Evolutionary conservation across 2,888 invertebrate genomes (phyloP).

Genomic region (Eudasyphora cyanicolor): DNA sequence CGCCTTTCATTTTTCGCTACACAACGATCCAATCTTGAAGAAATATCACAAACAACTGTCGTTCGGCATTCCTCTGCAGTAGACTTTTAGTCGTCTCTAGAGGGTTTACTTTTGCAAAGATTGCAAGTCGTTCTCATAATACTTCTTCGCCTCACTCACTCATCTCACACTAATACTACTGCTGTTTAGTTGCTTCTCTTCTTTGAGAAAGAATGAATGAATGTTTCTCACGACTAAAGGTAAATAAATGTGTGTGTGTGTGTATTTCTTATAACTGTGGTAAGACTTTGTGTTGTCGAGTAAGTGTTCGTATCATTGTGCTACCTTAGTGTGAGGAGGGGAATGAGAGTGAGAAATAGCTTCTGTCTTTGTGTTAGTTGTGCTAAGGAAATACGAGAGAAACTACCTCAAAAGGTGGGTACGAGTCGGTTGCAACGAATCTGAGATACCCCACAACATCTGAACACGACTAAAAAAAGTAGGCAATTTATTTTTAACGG

Average conservation of each 20-base stretch:
- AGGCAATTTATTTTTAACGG: no score
- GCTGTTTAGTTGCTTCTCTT: background rate
- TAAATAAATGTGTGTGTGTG: background rate
- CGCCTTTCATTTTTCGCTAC: background rate
- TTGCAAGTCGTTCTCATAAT: background rate
- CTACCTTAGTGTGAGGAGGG: background rate
- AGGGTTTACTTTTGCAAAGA: constrained; percentile 14
- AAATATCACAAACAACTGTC: constrained; percentile 55
- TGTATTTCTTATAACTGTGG: background rate
- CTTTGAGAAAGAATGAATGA: background rate
- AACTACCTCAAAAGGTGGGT: no score
- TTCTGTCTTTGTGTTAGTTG: background rate
- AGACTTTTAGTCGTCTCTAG: constrained; percentile 52
- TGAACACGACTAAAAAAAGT: no score
- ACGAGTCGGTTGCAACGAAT: no score
- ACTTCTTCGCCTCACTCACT: constrained; percentile 4
- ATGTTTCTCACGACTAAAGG: background rate
- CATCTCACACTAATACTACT: constrained; percentile 20
- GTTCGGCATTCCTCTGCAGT: constrained; percentile 50
- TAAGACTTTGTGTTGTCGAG: background rate
- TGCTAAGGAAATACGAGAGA: background rate
- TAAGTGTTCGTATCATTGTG: background rate
- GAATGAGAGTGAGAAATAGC: background rate
- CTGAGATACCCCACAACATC: no score
- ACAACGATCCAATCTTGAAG: constrained; percentile 46